A percentile compares a stretch with the other conserved stretches of the same genome.
Evolutionary conservation across 2,888 invertebrate species (phyloP).

Genomic region (Hypomecis atomaria): DNA sequence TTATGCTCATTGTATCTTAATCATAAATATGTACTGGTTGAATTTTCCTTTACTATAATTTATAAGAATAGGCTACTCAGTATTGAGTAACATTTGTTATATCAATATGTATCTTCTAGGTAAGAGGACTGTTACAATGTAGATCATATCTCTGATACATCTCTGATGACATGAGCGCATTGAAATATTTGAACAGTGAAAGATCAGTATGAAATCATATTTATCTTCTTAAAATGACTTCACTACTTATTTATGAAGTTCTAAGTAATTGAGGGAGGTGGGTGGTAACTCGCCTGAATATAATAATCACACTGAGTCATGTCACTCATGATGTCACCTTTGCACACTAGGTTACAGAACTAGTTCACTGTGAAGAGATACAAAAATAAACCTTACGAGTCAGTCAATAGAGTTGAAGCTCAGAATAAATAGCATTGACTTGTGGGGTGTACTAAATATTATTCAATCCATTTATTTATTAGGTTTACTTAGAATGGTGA

Average conservation of each 20-base stretch:
- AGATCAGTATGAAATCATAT: not conserved
- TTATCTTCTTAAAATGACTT: not conserved
- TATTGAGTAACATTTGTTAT: too few species aligned
- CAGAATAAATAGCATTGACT: too few species aligned
- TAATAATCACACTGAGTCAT: constrained; percentile 34
- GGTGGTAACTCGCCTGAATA: constrained; percentile 27
- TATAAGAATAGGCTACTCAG: too few species aligned
- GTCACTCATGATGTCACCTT: constrained; percentile 42
- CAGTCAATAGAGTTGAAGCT: constrained; percentile 3
- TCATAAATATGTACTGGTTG: too few species aligned
- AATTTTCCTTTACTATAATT: too few species aligned
- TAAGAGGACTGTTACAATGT: too few species aligned
- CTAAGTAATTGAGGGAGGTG: constrained; percentile 36
- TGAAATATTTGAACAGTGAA: too few species aligned
- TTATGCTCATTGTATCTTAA: too few species aligned
- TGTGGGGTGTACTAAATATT: not conserved
- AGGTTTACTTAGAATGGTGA: too few species aligned
- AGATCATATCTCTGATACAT: too few species aligned
- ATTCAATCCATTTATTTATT: not conserved
- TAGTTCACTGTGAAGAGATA: constrained; percentile 7
- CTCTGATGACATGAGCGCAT: too few species aligned
- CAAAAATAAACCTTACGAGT: constrained; percentile 8
- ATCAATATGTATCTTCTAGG: too few species aligned
- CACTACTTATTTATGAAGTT: constrained; percentile 12
- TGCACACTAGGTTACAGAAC: constrained; percentile 17